Evolutionary conservation across 2,113 vertebrate species (phyloP).

Genomic region (Syrmaticus mikado): DNA sequence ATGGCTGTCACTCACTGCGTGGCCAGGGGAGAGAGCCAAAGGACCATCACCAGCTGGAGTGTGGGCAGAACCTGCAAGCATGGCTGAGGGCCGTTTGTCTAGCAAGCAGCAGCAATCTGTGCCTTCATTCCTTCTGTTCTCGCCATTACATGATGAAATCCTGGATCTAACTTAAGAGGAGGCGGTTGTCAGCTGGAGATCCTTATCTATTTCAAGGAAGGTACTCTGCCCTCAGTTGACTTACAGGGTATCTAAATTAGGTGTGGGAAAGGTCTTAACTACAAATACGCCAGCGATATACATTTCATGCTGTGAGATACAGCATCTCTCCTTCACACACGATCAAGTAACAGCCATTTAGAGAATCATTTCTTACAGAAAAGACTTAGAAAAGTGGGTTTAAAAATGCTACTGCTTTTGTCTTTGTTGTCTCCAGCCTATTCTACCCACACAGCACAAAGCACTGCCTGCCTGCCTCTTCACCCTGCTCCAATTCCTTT

Average conservation of each 20-base stretch:
- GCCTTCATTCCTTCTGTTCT: not conserved
- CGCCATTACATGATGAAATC: not conserved
- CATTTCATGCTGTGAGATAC: not conserved
- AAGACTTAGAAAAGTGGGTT: not conserved
- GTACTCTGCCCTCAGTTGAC: not conserved
- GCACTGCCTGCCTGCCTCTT: not conserved
- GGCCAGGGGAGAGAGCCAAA: slow-evolving; percentile 40
- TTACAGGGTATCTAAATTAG: slow-evolving; percentile 29
- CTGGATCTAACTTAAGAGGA: not conserved
- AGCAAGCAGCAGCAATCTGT: fast-evolving
- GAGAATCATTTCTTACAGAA: not conserved
- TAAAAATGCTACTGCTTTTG: not conserved
- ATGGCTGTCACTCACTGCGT: fast-evolving
- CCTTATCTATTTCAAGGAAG: slow-evolving; percentile 4
- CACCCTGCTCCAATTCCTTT: not conserved
- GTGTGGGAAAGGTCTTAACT: not conserved
- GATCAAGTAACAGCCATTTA: not conserved
- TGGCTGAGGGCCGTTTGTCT: fast-evolving
- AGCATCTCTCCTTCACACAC: not conserved
- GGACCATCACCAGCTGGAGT: fast-evolving
- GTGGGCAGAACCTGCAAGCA: fast-evolving
- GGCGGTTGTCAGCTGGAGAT: not conserved
- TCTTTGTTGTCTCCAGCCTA: not conserved
- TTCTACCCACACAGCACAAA: not conserved
- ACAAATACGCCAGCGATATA: not conserved